A percentile compares a stretch with the other conserved stretches of the same genome.
Evolutionary conservation across 2,113 vertebrate species (phyloP).

Genomic region (Brachypteracias leptosomus): DNA sequence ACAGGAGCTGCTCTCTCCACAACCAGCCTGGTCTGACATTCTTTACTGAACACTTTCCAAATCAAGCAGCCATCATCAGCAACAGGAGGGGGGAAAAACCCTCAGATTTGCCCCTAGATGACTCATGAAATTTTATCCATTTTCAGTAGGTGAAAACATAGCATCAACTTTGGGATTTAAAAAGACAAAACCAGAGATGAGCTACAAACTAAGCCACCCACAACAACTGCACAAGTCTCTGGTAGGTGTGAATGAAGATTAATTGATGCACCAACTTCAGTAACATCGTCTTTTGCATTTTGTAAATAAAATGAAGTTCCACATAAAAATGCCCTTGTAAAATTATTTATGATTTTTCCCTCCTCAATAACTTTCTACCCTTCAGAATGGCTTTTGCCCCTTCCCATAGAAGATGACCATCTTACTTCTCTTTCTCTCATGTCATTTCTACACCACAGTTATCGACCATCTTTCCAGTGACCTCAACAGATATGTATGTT

Average conservation of each 20-base stretch:
- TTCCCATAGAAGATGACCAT: neutral
- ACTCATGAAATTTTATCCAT: neutral
- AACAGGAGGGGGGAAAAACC: neutral
- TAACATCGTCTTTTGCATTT: neutral
- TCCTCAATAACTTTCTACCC: neutral
- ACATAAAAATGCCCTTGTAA: neutral
- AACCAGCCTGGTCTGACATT: neutral
- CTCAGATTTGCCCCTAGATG: neutral
- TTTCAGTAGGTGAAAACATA: neutral
- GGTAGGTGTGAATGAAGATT: neutral
- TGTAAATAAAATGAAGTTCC: neutral
- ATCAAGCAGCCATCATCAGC: neutral
- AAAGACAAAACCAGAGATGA: neutral
- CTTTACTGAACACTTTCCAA: neutral
- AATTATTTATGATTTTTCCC: neutral
- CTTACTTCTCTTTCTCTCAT: neutral
- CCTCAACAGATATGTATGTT: rapidly evolving
- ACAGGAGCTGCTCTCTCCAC: neutral
- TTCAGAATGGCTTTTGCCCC: neutral
- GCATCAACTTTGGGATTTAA: neutral
- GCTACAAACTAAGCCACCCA: neutral
- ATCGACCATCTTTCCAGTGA: neutral
- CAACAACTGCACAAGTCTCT: neutral
- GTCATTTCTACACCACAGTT: neutral
- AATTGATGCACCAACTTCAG: neutral